Evolutionary conservation across 2,797 vertebrate genomes (phyloP).

Genomic region (Tympanoctomys barrerae): DNA sequence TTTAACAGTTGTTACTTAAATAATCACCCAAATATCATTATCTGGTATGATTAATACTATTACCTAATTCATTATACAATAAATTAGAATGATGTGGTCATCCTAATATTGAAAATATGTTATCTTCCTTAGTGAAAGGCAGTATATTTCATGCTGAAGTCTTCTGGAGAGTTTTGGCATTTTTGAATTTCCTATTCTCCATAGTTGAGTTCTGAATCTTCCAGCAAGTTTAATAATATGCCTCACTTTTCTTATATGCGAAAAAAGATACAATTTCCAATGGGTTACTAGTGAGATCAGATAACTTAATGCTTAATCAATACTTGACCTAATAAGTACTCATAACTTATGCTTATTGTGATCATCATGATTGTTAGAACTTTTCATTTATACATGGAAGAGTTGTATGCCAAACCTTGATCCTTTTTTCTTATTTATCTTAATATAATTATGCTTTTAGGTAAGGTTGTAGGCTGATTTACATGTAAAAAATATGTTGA

Average conservation of each 20-base stretch:
- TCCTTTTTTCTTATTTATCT: not conserved
- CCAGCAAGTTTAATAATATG: not conserved
- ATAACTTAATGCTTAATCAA: slow-evolving; percentile 2
- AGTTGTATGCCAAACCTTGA: not conserved
- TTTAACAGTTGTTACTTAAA: slow-evolving; percentile 47
- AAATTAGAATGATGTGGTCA: not conserved
- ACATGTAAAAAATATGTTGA: not conserved
- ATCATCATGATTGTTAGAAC: not conserved
- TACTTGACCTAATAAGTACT: not conserved
- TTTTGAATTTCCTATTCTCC: not conserved
- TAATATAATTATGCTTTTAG: slow-evolving; percentile 2
- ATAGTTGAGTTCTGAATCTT: not conserved
- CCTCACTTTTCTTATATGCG: not conserved
- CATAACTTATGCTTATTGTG: not conserved
- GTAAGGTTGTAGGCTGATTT: not conserved
- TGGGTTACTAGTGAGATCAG: not conserved
- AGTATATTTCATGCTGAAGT: not conserved
- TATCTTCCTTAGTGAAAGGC: not conserved
- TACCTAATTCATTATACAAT: not conserved
- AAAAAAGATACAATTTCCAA: slow-evolving; percentile 25
- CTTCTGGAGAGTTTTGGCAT: not conserved
- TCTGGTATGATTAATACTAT: slow-evolving; percentile 35
- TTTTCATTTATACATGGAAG: not conserved
- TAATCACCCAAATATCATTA: slow-evolving; percentile 2
- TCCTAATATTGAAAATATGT: slow-evolving; percentile 41